Base-by-base conservation (phyloP, 2,797 vertebrate genomes). In the Sebastes ruberrimus region DNA sequence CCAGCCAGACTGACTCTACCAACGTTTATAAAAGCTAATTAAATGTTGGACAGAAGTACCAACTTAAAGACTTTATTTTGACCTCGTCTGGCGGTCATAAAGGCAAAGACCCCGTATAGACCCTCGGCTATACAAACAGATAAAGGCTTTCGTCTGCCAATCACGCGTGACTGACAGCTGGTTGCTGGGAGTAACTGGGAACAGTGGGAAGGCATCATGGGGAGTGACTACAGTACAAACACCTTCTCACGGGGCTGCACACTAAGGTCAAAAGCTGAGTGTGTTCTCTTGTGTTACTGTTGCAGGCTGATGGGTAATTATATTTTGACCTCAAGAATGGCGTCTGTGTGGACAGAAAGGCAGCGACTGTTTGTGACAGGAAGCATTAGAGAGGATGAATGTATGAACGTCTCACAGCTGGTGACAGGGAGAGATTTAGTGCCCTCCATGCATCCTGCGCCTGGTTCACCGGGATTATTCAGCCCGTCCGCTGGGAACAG, bases 181-280 rank as follows among this genome's bases (percentile, higher is more conserved):
- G 90, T 93, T 94, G 91, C 92, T 76, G 78, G 42, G 81, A 89
- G 92, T 86, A 84, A 94, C 92, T 91, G 92, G 89, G 91, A 93
- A 92, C 89, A 83, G 60, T 69, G 38, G 68, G 81, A 74, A 77
- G 76, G 91, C 81, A 91, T 89, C 77, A 81, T 32, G 59, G 53
- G 69, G 65, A 87, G 73, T 60, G 18, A 78, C 20, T 74, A 57
- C 67, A 72, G 55, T 53, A 52, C 78, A 87, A 84, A 30, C 67
- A 78, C 77, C 76, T 77, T 79, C 75, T 84, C 84, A 88, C 85
- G 42, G 78, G 20, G 46, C 46, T 49, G 46, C 46, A 20, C 79
- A 88, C 76, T 77, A 62, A 83, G 78, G 52, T 78, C 49, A 68
- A 83, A 83, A 65, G 62, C 62, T 64, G 46, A 49, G 46, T 49